phyloP scores from a whole-genome alignment of 2,797 vertebrate species.

The Acanthopagrus latus region DNA sequence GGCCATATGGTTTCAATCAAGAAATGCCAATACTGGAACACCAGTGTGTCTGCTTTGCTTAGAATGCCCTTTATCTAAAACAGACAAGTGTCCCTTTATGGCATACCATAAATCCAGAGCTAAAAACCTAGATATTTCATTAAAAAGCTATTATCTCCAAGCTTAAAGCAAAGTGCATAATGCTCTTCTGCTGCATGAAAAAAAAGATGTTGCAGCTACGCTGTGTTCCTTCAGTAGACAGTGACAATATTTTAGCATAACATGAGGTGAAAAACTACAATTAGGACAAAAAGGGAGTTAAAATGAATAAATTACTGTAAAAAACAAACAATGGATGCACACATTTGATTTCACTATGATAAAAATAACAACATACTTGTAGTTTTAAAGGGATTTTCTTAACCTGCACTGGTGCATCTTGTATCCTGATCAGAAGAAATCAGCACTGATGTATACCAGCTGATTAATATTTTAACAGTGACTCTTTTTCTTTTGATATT shows the following conservation, averaged over 20 bases:
- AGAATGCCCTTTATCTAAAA: slow-evolving; percentile 57
- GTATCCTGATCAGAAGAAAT: no score
- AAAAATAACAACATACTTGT: no score
- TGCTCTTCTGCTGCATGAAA: no score
- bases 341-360: no score
- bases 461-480: no score
- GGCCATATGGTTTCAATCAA: slow-evolving; percentile 90
- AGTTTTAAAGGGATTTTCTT: no score
- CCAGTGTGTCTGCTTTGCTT: slow-evolving; percentile 89
- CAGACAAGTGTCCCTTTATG: slow-evolving; percentile 25
- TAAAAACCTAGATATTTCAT: slow-evolving; percentile 14
- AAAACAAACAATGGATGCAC: background rate
- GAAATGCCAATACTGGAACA: slow-evolving; percentile 90
- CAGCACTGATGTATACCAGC: no score
- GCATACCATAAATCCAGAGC: slow-evolving; percentile 16
- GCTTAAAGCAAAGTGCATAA: background rate
- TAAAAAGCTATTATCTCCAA: background rate
- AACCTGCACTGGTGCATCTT: no score
- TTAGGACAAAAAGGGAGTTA: background rate
- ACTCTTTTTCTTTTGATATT: no score
- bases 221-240: background rate
- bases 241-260: background rate
- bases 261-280: background rate
- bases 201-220: background rate
- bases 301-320: background rate